A percentile compares a stretch with the other conserved stretches of the same genome.
Conservation (phyloP, 2,797 vertebrate species). For the Gephyroberyx darwinii region DNA sequence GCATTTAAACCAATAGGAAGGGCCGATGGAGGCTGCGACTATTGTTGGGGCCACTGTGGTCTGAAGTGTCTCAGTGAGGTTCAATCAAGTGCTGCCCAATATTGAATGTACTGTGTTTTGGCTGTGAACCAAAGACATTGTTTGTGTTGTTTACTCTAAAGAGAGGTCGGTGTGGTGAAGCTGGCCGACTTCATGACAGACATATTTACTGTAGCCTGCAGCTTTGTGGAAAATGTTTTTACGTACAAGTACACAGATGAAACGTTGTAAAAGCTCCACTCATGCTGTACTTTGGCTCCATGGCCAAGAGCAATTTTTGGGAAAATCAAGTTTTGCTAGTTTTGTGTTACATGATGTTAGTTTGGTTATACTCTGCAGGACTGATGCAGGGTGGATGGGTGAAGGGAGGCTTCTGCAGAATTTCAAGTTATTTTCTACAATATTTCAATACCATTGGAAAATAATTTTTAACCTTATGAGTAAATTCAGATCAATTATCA, state of each 20-base stretch:
- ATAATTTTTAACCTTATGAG: no score
- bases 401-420: no score
- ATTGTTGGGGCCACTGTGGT: neutral
- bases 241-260: no score
- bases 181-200: neutral
- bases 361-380: no score
- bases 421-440: no score
- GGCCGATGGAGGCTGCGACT: neutral
- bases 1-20: neutral
- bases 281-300: neutral
- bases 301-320: neutral
- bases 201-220: neutral
- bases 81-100: neutral
- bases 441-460: no score
- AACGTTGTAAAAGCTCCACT: no score
- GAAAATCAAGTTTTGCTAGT: neutral
- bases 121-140: conserved; percentile 31
- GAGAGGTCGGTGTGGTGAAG: conserved; percentile 8
- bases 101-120: conserved; percentile 9
- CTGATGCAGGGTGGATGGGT: no score
- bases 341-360: neutral
- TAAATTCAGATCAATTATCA: no score
- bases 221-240: neutral
- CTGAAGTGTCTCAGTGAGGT: neutral
- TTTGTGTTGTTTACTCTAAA: neutral